Conservation (phyloP, 2,888 invertebrate genomes). For the Nomada ruficornis region DNA sequence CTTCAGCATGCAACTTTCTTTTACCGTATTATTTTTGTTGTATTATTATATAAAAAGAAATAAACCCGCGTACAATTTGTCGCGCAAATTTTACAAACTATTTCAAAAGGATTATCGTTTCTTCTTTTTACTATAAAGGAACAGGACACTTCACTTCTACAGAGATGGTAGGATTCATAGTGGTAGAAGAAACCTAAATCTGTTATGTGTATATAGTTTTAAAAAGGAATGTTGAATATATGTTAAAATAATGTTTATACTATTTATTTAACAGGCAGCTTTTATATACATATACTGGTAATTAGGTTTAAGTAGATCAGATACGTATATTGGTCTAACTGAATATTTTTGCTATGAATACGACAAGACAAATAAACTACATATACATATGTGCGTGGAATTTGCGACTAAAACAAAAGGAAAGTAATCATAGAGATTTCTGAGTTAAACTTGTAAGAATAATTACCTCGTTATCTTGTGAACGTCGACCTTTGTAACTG, state of each 20-base stretch:
- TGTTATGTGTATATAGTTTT: conserved; percentile 61
- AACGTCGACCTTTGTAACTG: conserved; percentile 6
- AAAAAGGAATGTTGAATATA: conserved; percentile 54
- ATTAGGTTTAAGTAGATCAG: conserved; percentile 50
- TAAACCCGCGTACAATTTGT: conserved; percentile 38
- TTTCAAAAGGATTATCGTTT: conserved; percentile 15
- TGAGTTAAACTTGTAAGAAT: conserved; percentile 7
- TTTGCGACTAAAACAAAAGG: conserved; percentile 2
- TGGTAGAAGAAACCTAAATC: conserved; percentile 38
- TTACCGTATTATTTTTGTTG: conserved; percentile 51
- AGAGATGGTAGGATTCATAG: conserved; percentile 15
- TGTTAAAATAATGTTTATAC: conserved; percentile 66
- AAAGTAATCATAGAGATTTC: conserved; percentile 4
- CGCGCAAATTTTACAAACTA: conserved; percentile 39
- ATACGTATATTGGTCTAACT: conserved; percentile 46
- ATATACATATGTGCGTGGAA: conserved; percentile 23
- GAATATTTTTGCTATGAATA: conserved; percentile 70
- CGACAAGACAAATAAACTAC: conserved; percentile 28
- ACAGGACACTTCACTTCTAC: conserved; percentile 4
- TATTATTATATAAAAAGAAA: conserved; percentile 33
- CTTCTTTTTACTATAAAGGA: conserved; percentile 21
- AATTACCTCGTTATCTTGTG: conserved; percentile 2
- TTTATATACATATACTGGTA: conserved; percentile 38
- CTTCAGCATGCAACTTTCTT: conserved; percentile 54
- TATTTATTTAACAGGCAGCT: conserved; percentile 70